Percentiles rank a stretch among this genome's conserved stretches.
Evolutionary conservation across 2,888 invertebrate genomes (phyloP).

Genomic region (Digitonthophagus gazella): DNA sequence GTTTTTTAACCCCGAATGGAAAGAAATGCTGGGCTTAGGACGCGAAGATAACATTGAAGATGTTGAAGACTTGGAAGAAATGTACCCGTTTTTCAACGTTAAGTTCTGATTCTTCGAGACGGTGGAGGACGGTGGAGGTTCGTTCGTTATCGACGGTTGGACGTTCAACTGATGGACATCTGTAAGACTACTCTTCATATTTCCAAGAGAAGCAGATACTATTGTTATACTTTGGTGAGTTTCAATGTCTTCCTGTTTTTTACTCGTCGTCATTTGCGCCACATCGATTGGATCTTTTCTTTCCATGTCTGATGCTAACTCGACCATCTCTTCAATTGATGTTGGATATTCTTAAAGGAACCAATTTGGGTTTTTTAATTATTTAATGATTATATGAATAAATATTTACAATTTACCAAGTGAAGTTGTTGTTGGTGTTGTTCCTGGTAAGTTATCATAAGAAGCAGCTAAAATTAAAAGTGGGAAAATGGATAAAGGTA

Average conservation of each 20-base stretch:
- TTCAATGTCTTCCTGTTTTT: background rate
- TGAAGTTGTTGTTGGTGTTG: background rate
- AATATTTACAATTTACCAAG: background rate
- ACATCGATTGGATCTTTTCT: background rate
- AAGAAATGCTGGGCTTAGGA: conserved; percentile 22
- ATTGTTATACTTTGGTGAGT: background rate
- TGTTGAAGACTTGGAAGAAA: no score
- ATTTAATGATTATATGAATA: no score
- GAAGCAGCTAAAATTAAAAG: background rate
- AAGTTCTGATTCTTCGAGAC: background rate
- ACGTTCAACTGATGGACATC: background rate
- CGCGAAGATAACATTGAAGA: conserved; percentile 13
- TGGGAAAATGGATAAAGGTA: background rate
- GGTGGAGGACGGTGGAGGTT: background rate
- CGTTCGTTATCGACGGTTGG: background rate
- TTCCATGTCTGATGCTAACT: background rate
- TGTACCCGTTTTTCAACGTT: conserved; percentile 31
- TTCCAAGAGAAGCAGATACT: background rate
- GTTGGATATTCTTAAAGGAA: background rate
- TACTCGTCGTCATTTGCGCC: no score
- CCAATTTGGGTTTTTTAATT: no score
- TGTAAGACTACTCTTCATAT: background rate
- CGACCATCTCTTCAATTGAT: background rate
- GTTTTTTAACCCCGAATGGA: conserved; percentile 18
- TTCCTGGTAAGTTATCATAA: background rate